Evolutionary conservation across 2,888 invertebrate genomes (phyloP), one percentile per base, ranked within the genome.

Genomic region (Sceliomorpha sp.): DNA sequence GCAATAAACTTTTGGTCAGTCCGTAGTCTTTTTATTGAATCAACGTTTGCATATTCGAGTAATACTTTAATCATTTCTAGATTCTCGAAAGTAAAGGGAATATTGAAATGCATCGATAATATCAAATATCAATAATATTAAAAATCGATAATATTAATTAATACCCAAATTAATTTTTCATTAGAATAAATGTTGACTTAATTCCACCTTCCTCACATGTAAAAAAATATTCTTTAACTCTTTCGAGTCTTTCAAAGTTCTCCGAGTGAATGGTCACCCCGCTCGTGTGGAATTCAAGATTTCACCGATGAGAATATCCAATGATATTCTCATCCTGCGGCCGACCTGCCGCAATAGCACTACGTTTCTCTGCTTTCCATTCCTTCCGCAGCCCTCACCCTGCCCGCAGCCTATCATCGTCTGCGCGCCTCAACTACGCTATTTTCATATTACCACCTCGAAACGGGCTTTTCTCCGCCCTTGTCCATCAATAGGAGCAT

Each of bases 361-460:
- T 32, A 26, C 14, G 59, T 63, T 59, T 63, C 37, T 69, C 17
- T 48, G 50, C 48, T 45, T 55, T 34, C 63, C 24, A 58, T 53
- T 69, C 60, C 53, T 55, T 59, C 59, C 15, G 14, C 50, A 13
- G 10, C 32, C 32, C 55, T 53, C 51, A 40, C 47, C 26, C 26
- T 34, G 53, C 34, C 53, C 32, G 55, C 66, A 44, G 64, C 45
- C 77, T 79, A 77, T 78, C 79, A 77, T 75, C 76, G 73, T 76
- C 68, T 70, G 69, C 70, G 73, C 74, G 75, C 74, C 76, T 77
- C 75, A 73, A 77, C 75, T 75, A 76, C 72, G 78, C 81, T 82
- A 83, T 82, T 83, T 83, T 80, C 84, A 83, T 82, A 83, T 83
- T 81, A 80, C 78, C 74, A 78, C 74, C 76, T 75, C 72, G 74